Conservation (phyloP, 2,797 vertebrate genomes). For the Siniperca undulata region DNA sequence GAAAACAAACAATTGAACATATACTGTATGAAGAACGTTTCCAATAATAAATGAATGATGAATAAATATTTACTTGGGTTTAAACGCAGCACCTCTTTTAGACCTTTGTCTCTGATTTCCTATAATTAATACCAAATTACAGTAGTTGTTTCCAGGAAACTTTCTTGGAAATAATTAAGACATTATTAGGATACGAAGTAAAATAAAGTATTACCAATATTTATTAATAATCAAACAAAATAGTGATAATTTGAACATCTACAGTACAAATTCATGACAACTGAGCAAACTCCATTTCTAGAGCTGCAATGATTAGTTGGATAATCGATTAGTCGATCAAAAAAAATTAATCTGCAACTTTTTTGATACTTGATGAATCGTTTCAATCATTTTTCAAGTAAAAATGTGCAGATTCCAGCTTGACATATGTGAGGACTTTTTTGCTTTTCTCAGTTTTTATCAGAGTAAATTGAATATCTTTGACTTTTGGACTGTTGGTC, state of each 20-base stretch:
- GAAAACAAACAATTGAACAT: background rate
- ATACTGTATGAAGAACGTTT: background rate
- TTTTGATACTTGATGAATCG: background rate
- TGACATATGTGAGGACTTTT: too few species aligned
- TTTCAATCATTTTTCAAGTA: background rate
- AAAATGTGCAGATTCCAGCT: background rate
- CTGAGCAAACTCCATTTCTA: background rate
- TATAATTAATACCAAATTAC: background rate
- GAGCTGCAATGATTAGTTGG: too few species aligned
- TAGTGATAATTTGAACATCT: background rate
- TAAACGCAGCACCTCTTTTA: background rate
- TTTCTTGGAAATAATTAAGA: background rate
- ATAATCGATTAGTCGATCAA: background rate
- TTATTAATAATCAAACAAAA: background rate
- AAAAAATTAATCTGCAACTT: background rate
- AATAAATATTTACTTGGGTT: background rate
- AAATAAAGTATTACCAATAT: background rate
- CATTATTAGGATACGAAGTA: background rate
- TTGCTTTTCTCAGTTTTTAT: background rate
- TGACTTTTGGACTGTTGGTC: background rate
- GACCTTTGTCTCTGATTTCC: fast-evolving
- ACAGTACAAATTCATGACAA: background rate
- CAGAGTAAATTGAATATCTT: background rate
- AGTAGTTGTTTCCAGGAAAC: background rate
- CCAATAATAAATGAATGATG: background rate